Conservation (phyloP, 2,797 vertebrate genomes). For the Orestias chungarensis region DNA sequence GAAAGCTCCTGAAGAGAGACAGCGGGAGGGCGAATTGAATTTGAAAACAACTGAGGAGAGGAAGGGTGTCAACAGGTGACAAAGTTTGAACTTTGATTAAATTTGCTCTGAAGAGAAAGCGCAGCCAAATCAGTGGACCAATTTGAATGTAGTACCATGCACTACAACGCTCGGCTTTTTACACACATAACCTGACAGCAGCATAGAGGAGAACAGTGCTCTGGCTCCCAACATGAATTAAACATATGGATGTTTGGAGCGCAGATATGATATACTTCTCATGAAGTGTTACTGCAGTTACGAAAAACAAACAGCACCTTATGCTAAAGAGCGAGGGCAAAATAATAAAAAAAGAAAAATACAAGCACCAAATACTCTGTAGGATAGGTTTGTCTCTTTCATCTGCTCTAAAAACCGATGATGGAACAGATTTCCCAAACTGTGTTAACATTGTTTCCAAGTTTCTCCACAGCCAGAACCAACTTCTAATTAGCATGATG, state of each 20-base stretch:
- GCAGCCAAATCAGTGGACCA: constrained; percentile 75
- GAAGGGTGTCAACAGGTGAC: constrained; percentile 79
- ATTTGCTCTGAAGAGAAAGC: constrained; percentile 73
- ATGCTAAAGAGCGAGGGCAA: constrained; percentile 32
- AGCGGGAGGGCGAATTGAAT: constrained; percentile 75
- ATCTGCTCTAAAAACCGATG: not conserved
- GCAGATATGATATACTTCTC: constrained; percentile 67
- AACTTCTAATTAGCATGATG: constrained; percentile 8
- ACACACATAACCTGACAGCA: constrained; percentile 69
- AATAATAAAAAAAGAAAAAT: constrained; percentile 14
- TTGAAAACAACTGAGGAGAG: constrained; percentile 61
- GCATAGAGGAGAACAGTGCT: constrained; percentile 55
- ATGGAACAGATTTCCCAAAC: not conserved
- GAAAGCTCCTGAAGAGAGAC: constrained; percentile 71
- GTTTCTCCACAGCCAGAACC: not conserved
- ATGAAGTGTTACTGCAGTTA: constrained; percentile 64
- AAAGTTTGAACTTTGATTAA: constrained; percentile 67
- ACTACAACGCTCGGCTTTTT: constrained; percentile 65
- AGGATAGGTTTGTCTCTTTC: constrained; percentile 9
- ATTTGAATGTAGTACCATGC: constrained; percentile 76
- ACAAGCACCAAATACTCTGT: constrained; percentile 17
- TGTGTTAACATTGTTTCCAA: not conserved
- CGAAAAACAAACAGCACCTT: constrained; percentile 40
- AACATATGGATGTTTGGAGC: constrained; percentile 72
- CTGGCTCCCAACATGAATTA: constrained; percentile 74